phyloP scores from a whole-genome alignment of 2,888 invertebrate species.

The Polydrusus pterygomalis region DNA sequence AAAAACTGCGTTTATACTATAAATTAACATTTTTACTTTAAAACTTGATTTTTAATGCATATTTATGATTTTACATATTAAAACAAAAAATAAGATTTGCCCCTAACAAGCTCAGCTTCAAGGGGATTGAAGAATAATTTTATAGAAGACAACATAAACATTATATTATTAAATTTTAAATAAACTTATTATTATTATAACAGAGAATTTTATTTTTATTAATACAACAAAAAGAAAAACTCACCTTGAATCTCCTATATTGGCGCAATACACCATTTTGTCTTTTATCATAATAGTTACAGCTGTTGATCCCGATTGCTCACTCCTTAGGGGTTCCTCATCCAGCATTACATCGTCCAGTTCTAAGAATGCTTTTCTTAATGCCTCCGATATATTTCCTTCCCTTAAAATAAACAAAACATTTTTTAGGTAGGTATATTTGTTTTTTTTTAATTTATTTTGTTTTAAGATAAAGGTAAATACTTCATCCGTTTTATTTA shows the following conservation, averaged over 20 bases:
- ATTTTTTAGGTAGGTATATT: not conserved
- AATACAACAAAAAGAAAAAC: not conserved
- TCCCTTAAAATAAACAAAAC: conserved; percentile 71
- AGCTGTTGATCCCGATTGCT: conserved; percentile 96
- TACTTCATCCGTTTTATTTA: too few species aligned
- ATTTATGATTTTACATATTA: too few species aligned
- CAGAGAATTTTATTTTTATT: too few species aligned
- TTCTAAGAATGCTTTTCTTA: conserved; percentile 87
- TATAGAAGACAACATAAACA: too few species aligned
- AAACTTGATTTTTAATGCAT: too few species aligned
- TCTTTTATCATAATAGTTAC: conserved; percentile 88
- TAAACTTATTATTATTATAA: too few species aligned
- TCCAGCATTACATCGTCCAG: conserved; percentile 94
- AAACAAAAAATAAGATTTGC: too few species aligned
- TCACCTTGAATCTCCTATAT: conserved; percentile 55
- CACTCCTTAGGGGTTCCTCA: conserved; percentile 91
- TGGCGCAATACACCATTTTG: conserved; percentile 49
- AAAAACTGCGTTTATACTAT: too few species aligned
- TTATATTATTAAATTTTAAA: too few species aligned
- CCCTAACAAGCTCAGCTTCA: too few species aligned
- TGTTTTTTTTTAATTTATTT: conserved; percentile 1
- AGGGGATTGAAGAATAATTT: too few species aligned
- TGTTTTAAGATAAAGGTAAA: not conserved
- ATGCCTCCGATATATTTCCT: conserved; percentile 88
- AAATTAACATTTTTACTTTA: too few species aligned